These are phyloP conservation scores for Zaprionus davidi DNA, from an alignment of 1,140 invertebrate genomes.

Conservation along the genomic window DNA sequence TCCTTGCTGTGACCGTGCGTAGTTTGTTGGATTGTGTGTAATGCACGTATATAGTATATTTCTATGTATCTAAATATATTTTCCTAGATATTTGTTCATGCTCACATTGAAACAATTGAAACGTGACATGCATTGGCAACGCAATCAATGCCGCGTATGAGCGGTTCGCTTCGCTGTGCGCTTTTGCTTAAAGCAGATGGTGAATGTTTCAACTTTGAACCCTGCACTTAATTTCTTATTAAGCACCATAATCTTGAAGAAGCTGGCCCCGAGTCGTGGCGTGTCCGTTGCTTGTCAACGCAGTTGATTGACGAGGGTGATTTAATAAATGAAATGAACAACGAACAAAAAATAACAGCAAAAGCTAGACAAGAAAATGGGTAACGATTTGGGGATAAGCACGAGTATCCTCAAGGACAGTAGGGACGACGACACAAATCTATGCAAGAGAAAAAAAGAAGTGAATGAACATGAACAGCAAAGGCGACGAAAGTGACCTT, in stretches of 20 bases:
- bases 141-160: slow-evolving; percentile 61
- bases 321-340: slow-evolving; percentile 72
- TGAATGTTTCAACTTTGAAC: slow-evolving; percentile 73
- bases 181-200: slow-evolving; percentile 68
- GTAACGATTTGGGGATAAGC: slow-evolving; percentile 25
- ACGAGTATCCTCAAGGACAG: slow-evolving; percentile 19
- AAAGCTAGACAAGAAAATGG: slow-evolving; percentile 55
- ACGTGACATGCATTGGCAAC: slow-evolving; percentile 70
- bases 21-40: slow-evolving; percentile 25
- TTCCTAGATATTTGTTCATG: slow-evolving; percentile 64
- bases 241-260: slow-evolving; percentile 69
- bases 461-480: background rate
- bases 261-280: slow-evolving; percentile 15
- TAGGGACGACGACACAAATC: slow-evolving; percentile 46
- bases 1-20: slow-evolving; percentile 69
- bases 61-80: slow-evolving; percentile 69
- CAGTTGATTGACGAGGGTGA: slow-evolving; percentile 81
- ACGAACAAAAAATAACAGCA: slow-evolving; percentile 31
- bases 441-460: slow-evolving; percentile 46
- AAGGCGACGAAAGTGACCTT: background rate
- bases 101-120: slow-evolving; percentile 71
- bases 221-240: slow-evolving; percentile 77
- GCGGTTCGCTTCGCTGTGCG: slow-evolving; percentile 48
- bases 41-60: slow-evolving; percentile 24
- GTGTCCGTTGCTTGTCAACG: slow-evolving; percentile 63